A percentile compares a stretch with the other conserved stretches of the same genome.
Conservation (phyloP, 2,797 vertebrate species). For the Chelmon rostratus region DNA sequence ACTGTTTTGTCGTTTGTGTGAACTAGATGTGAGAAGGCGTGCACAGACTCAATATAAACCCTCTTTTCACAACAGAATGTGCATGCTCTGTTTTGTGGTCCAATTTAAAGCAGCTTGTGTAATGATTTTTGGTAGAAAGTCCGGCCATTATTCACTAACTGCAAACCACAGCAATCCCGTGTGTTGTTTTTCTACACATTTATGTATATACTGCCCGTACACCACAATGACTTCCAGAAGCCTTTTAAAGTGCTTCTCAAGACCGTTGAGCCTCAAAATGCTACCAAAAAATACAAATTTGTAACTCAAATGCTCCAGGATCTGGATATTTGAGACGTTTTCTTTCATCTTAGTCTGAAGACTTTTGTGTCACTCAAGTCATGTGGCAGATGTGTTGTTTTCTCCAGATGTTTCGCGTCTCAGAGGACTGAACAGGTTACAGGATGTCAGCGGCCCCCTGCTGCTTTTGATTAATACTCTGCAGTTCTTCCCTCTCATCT, state of each 20-base stretch:
- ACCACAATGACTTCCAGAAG: slow-evolving; percentile 27
- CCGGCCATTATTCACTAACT: neutral
- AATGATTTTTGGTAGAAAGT: neutral
- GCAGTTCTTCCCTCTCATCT: slow-evolving; percentile 9
- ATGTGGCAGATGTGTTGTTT: slow-evolving; percentile 14
- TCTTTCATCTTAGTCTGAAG: slow-evolving; percentile 1
- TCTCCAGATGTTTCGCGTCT: slow-evolving; percentile 37
- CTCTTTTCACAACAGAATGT: neutral
- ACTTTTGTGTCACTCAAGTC: neutral
- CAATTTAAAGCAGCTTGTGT: neutral
- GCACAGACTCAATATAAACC: neutral
- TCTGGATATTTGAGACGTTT: neutral
- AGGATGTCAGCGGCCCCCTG: slow-evolving; percentile 19
- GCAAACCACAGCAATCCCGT: neutral
- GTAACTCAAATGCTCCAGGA: neutral
- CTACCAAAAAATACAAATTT: slow-evolving; percentile 7
- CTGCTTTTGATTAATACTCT: slow-evolving; percentile 7
- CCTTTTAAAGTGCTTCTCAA: neutral
- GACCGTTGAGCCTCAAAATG: slow-evolving; percentile 7
- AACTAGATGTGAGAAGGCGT: neutral
- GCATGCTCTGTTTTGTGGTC: neutral
- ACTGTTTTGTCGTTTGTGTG: neutral
- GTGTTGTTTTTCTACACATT: neutral
- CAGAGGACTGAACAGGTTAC: slow-evolving; percentile 25
- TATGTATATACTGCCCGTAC: neutral